Base-by-base conservation (phyloP, 2,113 vertebrate species). In the Lophius piscatorius region DNA sequence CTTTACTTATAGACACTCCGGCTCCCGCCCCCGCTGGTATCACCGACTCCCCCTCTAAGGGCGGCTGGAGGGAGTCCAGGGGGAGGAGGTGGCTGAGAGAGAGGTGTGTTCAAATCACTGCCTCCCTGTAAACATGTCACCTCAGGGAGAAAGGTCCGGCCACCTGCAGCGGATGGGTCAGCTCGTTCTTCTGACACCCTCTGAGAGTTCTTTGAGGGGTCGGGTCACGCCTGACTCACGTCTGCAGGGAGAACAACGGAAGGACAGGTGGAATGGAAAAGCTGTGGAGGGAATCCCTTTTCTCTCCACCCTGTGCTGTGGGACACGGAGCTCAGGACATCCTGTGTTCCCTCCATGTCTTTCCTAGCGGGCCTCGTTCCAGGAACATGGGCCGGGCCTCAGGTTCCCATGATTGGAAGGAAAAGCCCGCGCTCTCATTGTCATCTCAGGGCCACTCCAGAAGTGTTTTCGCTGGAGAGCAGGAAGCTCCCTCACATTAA, bases 1-100 rank as follows among this genome's bases (percentile, higher is more conserved):
- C 55, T 76, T 48, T 75, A 83, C 83, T 91, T 91, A 90, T 89
- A 90, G 84, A 81, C 72, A 70, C 72, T 45, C 51, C 61, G 28
- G 66, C 20, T 36, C 45, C 75, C 50, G 21, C 73, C 82, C 61
- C 47, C 1, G 0, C 52, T 88, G 72, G 85, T 76, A 82, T 88
- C 84, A 86, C 46, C 40, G 2, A 35, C 42, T 58, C 56, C 46
- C 61, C 61, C 60, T n/a, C 62, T 56, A 33, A 51, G 65, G 62
- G 21, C 13, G n/a, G 17, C 17, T 35, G 63, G 51, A 57, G 59
- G 41, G 63, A 14, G 54, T 51, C 57, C 56, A 47, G 59, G 29
- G 57, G 51, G 54, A 42, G 59, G 59, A 49, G 62, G 61, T 10
- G 63, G 35, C 10, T 3, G 34, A 12, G n/a, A 46, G 20, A 54